A percentile compares a stretch with the other conserved stretches of the same genome.
Evolutionary conservation across 2,888 invertebrate genomes (phyloP).

Genomic region (Zootermopsis nevadensis): DNA sequence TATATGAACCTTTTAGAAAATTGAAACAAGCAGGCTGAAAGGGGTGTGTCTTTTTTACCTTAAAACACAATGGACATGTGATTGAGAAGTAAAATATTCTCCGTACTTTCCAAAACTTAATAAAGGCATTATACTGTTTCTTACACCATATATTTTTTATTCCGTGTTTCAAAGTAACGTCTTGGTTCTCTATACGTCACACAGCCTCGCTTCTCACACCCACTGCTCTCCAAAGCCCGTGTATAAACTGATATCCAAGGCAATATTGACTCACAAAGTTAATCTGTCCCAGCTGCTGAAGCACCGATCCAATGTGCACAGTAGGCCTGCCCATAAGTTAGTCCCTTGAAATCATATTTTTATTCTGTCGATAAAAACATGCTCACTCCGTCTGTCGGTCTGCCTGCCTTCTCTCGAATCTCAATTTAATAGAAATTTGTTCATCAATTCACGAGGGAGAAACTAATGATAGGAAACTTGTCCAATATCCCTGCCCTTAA

Average conservation of each 20-base stretch:
- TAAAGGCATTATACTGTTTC: no score
- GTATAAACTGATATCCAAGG: background rate
- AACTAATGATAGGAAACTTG: conserved; percentile 53
- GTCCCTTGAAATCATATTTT: conserved; percentile 37
- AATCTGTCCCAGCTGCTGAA: conserved; percentile 46
- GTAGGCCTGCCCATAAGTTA: conserved; percentile 21
- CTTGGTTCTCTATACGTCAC: background rate
- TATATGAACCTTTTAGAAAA: no score
- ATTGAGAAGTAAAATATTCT: no score
- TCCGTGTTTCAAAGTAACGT: no score
- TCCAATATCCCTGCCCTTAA: conserved; percentile 53
- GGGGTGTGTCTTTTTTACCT: no score
- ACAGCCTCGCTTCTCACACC: background rate
- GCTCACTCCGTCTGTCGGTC: conserved; percentile 54
- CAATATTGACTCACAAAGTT: conserved; percentile 35
- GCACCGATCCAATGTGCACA: conserved; percentile 31
- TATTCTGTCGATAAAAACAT: conserved; percentile 58
- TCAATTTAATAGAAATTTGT: conserved; percentile 67
- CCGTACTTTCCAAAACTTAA: no score
- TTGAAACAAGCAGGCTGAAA: no score
- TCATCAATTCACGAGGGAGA: conserved; percentile 64
- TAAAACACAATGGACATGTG: no score
- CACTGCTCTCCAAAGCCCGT: background rate
- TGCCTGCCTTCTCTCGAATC: conserved; percentile 31
- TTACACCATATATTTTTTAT: no score